Conservation (phyloP, 2,888 invertebrate species). For the Agrotis clavis region DNA sequence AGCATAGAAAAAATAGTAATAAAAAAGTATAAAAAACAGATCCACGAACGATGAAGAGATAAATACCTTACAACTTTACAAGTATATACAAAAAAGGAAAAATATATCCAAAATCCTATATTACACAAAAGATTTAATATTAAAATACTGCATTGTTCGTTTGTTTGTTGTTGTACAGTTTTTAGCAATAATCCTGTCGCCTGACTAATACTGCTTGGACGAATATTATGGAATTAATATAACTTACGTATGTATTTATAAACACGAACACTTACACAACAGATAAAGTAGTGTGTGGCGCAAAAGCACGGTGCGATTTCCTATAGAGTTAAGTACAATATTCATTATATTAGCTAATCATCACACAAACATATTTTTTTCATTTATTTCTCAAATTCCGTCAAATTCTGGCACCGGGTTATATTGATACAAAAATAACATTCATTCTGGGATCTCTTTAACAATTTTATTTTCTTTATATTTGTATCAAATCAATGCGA, state of each 20-base stretch:
- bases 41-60: slow-evolving; percentile 80
- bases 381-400: slow-evolving; percentile 46
- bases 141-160: slow-evolving; percentile 87
- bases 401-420: slow-evolving; percentile 49
- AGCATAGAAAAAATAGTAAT: slow-evolving; percentile 60
- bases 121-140: slow-evolving; percentile 79
- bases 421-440: slow-evolving; percentile 58
- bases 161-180: slow-evolving; percentile 72
- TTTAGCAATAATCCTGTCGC: slow-evolving; percentile 69
- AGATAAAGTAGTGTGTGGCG: slow-evolving; percentile 76
- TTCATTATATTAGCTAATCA: slow-evolving; percentile 63
- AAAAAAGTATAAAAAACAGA: slow-evolving; percentile 83
- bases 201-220: slow-evolving; percentile 83
- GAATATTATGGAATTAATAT: slow-evolving; percentile 73
- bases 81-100: slow-evolving; percentile 87
- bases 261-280: slow-evolving; percentile 69
- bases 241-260: slow-evolving; percentile 73
- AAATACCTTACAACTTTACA: slow-evolving; percentile 88
- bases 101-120: slow-evolving; percentile 85
- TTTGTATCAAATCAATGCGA: slow-evolving; percentile 41
- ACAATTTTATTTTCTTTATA: slow-evolving; percentile 22
- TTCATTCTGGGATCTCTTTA: slow-evolving; percentile 29
- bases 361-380: slow-evolving; percentile 46
- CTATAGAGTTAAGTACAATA: slow-evolving; percentile 80
- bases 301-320: slow-evolving; percentile 83